Base-by-base conservation (phyloP, 2,113 vertebrate species). In the Burhinus oedicnemus region DNA sequence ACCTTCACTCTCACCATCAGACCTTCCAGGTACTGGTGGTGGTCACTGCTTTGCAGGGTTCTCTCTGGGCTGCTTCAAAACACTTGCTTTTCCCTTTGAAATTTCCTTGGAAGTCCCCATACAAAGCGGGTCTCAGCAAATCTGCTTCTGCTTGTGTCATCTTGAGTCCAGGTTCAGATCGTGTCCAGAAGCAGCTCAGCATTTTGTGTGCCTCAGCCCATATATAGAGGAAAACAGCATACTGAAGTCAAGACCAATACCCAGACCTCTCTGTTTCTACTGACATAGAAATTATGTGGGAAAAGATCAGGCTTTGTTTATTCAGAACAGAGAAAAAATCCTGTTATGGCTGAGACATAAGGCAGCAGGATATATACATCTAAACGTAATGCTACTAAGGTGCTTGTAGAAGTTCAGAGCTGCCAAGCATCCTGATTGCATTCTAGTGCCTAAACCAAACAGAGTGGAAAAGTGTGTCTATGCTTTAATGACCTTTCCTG, bases 241-340 rank as follows among this genome's bases (percentile, higher is more conserved):
- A 76, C 29, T 68, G 72, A 64, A 89, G 47, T 87, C 45, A 84
- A 79, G n/a, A 83, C 49, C 74, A 85, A 61, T 69, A 95, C 45
- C 72, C 60, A 95, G 76, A 80, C 27, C 9, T n/a, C 42, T 83
- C 44, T 69, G 49, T 72, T 95, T 85, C 57, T 91, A 54, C 66
- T 83, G 93, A 95, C 92, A 95, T 61, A 95, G 94, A 76, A 94
- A 90, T 3, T 4, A 74, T 92, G 69, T 72, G 69, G 87, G 89
- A 89, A 95, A 96, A 95, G 77, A 95, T 94, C 72, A 91, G 70
- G 16, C n/a, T 95, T 93, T 95, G 65, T 95, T 96, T 95, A 97
- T 94, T 91, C 77, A 76, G 29, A 32, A 62, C 57, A 87, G 69
- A 84, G 83, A 89, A 95, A 93, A 91, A 65, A 80, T 72, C 77